Evolutionary conservation across 2,888 invertebrate species (phyloP).

Genomic region (Aelia acuminata): DNA sequence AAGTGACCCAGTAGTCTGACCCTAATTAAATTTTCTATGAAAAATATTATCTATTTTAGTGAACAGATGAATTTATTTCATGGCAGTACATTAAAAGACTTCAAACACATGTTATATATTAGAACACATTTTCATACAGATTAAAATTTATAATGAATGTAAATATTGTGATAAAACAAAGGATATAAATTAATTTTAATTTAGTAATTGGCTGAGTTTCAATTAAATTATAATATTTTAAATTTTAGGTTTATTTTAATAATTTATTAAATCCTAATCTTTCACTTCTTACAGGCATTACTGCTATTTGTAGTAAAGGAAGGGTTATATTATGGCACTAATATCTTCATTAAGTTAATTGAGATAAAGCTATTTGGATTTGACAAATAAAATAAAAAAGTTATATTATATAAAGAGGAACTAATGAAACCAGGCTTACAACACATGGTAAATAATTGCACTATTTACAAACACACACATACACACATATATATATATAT

Average conservation of each 20-base stretch:
- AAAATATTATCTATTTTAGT: constrained; percentile 55
- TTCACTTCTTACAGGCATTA: neutral
- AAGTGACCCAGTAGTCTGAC: constrained; percentile 38
- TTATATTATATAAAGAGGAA: neutral
- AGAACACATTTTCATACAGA: neutral
- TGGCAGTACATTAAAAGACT: constrained; percentile 56
- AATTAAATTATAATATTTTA: neutral
- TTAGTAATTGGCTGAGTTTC: constrained; percentile 54
- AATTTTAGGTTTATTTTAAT: neutral
- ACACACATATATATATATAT: too few species aligned
- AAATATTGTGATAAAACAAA: neutral
- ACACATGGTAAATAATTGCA: neutral
- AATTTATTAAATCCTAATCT: constrained; percentile 10
- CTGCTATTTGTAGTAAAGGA: neutral
- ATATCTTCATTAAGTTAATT: constrained; percentile 48
- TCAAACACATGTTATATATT: neutral
- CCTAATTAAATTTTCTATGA: constrained; percentile 35
- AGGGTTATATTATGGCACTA: constrained; percentile 31
- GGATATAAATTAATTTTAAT: constrained; percentile 51
- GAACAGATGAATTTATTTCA: constrained; percentile 30
- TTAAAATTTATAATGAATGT: neutral
- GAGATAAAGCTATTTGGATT: neutral
- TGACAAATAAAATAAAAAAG: neutral
- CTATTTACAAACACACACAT: constrained; percentile 28
- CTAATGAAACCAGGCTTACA: neutral